Conservation (phyloP, 2,797 vertebrate genomes). For the Pipistrellus pygmaeus region DNA sequence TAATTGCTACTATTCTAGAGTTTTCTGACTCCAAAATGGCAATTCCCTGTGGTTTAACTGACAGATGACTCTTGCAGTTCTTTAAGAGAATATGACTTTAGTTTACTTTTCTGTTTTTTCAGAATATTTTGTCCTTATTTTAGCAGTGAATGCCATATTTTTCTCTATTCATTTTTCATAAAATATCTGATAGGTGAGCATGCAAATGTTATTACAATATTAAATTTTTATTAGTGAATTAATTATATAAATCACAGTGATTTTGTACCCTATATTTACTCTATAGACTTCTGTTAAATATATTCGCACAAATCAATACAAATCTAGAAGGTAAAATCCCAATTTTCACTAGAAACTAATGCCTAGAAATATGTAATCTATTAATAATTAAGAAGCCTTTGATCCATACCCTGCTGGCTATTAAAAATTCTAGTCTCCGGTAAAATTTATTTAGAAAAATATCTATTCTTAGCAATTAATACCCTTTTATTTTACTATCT, state of each 20-base stretch:
- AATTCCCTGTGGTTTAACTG: not conserved
- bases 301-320: not conserved
- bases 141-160: not conserved
- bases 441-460: constrained; percentile 10
- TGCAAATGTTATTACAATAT: not conserved
- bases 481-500: not conserved
- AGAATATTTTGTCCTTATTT: not conserved
- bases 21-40: constrained; percentile 13
- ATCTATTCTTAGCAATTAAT: not conserved
- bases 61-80: not conserved
- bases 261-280: not conserved
- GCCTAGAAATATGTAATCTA: not conserved
- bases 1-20: not conserved
- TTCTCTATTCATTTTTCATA: not conserved
- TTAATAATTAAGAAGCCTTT: not conserved
- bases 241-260: not conserved
- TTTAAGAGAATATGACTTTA: not conserved
- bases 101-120: not conserved
- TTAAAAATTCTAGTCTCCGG: not conserved
- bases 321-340: not conserved
- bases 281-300: not conserved
- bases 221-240: constrained; percentile 7
- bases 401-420: not conserved
- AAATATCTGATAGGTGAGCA: not conserved
- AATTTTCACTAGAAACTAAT: not conserved